Evolutionary conservation across 2,113 vertebrate genomes (phyloP), one percentile per base, ranked within the genome.

Genomic region (Leucopsar rothschildi): DNA sequence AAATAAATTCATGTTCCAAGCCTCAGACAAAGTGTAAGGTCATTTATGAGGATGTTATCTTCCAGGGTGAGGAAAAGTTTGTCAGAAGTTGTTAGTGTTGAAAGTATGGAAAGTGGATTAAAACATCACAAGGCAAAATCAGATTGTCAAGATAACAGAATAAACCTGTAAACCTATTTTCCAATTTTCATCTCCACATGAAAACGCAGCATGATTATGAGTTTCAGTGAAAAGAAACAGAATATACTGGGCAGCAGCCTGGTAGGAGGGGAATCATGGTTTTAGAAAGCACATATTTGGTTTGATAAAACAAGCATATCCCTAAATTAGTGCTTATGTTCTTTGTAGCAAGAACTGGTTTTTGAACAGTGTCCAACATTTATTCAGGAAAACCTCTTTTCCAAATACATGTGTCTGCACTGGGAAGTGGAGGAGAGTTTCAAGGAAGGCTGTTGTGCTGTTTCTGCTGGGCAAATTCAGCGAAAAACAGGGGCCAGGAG

Each of bases 101-200:
- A 79, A 97, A 96, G 82, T 86, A 44, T 68, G 86, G 84, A 86
- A 96, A 97, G 55, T 93, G 93, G 91, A 97, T 98, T 97, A 96
- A 96, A 96, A 93, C 93, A 97, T 92, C 96, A 91, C 85, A 94
- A 85, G 68, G 70, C 37, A 84, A 94, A 59, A 91, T 49, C 6
- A 95, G 87, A 66, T 63, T 95, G 85, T 95, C 92, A 93, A 55
- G 73, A 95, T 87, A 93, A 96, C 79, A 91, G 96, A 94, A 86
- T 88, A 95, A 97, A 96, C 91, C 90, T 95, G 85, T 81, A 64
- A 93, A 86, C 91, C 96, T 97, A 82, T 96, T 97, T 98, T 97
- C 92, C 92, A 95, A 95, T 98, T 97, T 98, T 97, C 97, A 86
- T 97, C 97, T 98, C 97, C 59, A 65, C 85, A 42, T 25, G 97